Base-by-base conservation (phyloP, 2,113 vertebrate genomes). In the Benitochromis conjunctus region DNA sequence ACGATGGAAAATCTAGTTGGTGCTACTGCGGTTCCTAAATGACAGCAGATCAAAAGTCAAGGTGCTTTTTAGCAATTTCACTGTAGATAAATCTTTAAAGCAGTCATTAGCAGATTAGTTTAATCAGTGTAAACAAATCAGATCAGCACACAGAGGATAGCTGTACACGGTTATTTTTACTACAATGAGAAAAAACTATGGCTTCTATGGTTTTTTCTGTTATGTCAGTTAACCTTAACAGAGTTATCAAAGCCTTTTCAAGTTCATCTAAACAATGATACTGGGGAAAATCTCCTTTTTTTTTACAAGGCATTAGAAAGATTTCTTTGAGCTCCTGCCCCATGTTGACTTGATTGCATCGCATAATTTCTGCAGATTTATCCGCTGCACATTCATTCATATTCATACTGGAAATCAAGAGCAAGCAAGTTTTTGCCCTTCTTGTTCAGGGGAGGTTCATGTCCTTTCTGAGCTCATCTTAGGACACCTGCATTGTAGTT, bases 61-160 rank as follows among this genome's bases (percentile, higher is more conserved):
- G 38, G 66, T 69, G 54, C 41, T 58, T 24, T 38, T n/a, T n/a
- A 74, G 53, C 19, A 58, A 5, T 80, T 34, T 60, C 3, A 77
- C 6, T 9, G 12, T 69, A 78, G 56, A 82, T 74, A 54, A 88
- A 66, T 66, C 84, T 56, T 86, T 69, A 76, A 14, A 29, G 36
- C 38, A 9, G 55, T 56, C 78, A 62, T 88, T 87, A 87, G 79
- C n/a, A 77, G 69, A 92, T 81, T 81, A 58, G 36, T 57, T 6
- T 64, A 60, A 82, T 78, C 16, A 58, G 36, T 16, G 55, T 6
- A 43, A 55, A 81, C 12, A 38, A 58, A 1, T 71, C 8, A 46
- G 41, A 71, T 24, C 21, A 71, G 41, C 66, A 46, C 38, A 16
- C 38, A 26, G 38, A 71, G 38, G 34, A 66, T 13, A 10, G 21